Evolutionary conservation across 1,140 invertebrate genomes (phyloP), one percentile per base, ranked within the genome.

Genomic region (Drosophila simulans): DNA sequence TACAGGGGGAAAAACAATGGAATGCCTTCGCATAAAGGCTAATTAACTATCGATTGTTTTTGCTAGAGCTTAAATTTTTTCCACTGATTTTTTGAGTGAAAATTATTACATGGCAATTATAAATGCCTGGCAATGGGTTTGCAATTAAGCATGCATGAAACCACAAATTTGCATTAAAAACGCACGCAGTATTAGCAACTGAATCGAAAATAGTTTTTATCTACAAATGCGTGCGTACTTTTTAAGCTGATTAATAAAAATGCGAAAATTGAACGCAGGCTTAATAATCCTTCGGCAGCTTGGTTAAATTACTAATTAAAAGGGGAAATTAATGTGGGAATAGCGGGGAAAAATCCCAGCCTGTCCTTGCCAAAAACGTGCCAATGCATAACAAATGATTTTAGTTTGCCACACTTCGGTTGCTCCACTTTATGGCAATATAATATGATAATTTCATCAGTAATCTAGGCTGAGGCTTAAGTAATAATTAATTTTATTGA

Each of bases 21-120:
- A 45, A 34, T 35, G 51, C 65, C 22, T 31, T 54, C 39, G 39
- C 52, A 62, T 59, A 88, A 56, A 54, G 55, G 71, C 79, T 86
- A 86, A 86, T 86, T 86, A 83, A 83, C 83, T 86, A 88, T 88
- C 70, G 83, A 86, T 86, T 88, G 83, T 72, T 62, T 62, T 62
- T 72, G 42, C 39, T 34, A 39, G n/a, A 51, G 56, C 42, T 40
- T 70, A 49, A 15, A 27, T 17, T 43, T 20, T 51, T 71, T 43
- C 35, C 35, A 60, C 8, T 3, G 0, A 40, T 40, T 63, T 34
- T 40, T 42, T 27, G 35, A 27, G 25, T 58, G 46, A 40, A 68
- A 70, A 75, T 70, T 78, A 75, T 71, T 82, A 75, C 59, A 66
- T 31, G 60, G 75, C 73, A 86, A 86, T 85, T 80, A 84, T 73